phyloP scores from a whole-genome alignment of 2,797 vertebrate genomes.

The Siniperca undulata region DNA sequence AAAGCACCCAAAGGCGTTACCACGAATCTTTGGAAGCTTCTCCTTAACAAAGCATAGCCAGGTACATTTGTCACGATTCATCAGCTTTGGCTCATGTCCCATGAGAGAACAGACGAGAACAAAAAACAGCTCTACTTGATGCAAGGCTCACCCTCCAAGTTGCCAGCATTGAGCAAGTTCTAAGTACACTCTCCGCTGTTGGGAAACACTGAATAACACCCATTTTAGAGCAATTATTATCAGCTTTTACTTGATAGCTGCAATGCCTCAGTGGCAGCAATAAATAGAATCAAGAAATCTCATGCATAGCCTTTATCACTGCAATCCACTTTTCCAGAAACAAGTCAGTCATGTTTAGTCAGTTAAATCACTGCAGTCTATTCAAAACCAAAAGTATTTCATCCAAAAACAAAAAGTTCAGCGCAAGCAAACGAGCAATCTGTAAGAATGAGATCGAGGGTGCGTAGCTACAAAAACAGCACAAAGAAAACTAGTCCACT shows the following conservation, averaged over 20 bases:
- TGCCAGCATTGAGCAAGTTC: slow-evolving; percentile 21
- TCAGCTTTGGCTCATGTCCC: slow-evolving; percentile 69
- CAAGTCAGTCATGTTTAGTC: slow-evolving; percentile 37
- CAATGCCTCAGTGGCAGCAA: slow-evolving; percentile 10
- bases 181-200: slow-evolving; percentile 31
- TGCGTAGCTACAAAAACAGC: background rate
- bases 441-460: background rate
- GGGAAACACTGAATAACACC: slow-evolving; percentile 17
- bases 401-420: background rate
- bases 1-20: slow-evolving; percentile 76
- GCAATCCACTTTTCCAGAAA: slow-evolving; percentile 25
- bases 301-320: slow-evolving; percentile 25
- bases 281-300: slow-evolving; percentile 29
- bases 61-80: slow-evolving; percentile 78
- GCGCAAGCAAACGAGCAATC: background rate
- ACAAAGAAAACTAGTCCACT: background rate
- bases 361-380: slow-evolving; percentile 40
- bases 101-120: slow-evolving; percentile 38
- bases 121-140: slow-evolving; percentile 42
- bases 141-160: slow-evolving; percentile 43
- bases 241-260: slow-evolving; percentile 35
- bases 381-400: slow-evolving; percentile 23
- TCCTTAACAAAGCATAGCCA: slow-evolving; percentile 74
- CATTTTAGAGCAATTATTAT: slow-evolving; percentile 31
- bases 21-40: slow-evolving; percentile 63